Percentiles rank a stretch among this genome's conserved stretches.
Evolutionary conservation across 2,797 vertebrate species (phyloP).

Genomic region (Labeo calbasu): DNA sequence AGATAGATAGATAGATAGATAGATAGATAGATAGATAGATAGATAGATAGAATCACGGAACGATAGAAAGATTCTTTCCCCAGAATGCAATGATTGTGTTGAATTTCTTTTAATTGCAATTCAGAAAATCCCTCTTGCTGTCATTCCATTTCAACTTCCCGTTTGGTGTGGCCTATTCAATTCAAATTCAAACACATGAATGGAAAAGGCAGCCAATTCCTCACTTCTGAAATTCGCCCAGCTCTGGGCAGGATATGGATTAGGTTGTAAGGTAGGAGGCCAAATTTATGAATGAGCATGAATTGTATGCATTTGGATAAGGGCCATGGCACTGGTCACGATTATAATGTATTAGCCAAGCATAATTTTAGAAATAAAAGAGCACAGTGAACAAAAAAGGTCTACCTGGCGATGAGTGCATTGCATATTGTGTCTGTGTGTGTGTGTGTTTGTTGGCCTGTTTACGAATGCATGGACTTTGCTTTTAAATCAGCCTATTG

Average conservation of each 20-base stretch:
- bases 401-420: neutral
- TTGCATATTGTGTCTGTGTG: slow-evolving; percentile 20
- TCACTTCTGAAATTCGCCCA: neutral
- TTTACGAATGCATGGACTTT: slow-evolving; percentile 72
- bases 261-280: slow-evolving; percentile 3
- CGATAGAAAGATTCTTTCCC: neutral
- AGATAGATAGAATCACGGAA: too few relatives aligned
- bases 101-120: neutral
- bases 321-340: neutral
- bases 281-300: slow-evolving; percentile 29
- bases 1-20: too few relatives aligned
- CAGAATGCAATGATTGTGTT: neutral
- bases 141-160: neutral
- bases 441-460: slow-evolving; percentile 51
- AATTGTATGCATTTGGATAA: slow-evolving; percentile 30
- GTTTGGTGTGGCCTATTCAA: neutral
- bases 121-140: neutral
- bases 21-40: too few relatives aligned
- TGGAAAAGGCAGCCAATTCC: slow-evolving; percentile 17
- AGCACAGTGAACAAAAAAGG: slow-evolving; percentile 2
- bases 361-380: slow-evolving; percentile 34
- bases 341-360: slow-evolving; percentile 39
- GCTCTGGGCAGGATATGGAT: neutral
- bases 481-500: slow-evolving; percentile 65
- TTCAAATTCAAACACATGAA: slow-evolving; percentile 5